Evolutionary conservation across 2,888 invertebrate genomes (phyloP), one percentile per base, ranked within the genome.

Genomic region (Hecatera dysodea): DNA sequence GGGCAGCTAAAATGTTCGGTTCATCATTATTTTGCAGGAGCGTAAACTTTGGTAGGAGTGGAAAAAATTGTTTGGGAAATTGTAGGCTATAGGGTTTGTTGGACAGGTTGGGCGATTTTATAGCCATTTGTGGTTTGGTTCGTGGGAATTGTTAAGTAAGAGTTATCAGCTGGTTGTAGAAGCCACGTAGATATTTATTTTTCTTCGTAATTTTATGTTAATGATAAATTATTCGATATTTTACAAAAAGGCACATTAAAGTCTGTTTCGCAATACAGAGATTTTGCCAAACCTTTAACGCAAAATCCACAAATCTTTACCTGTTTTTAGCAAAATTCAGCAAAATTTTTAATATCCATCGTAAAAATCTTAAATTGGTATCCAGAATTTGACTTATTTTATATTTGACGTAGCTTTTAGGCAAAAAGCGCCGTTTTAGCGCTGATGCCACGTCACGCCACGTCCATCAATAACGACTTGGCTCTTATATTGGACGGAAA

Each of bases 401-500:
- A 55, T 53, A 74, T 65, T 63, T 39, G 48, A 42, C 29, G 44
- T 57, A 53, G 66, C 39, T 36, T 36, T 64, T 61, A 36, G 53
- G n/a, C 33, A 27, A 78, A 78, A 74, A 75, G 77, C 80, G 77
- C 73, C 56, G 81, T 90, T 88, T 91, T 92, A 90, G 84, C 86
- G 88, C 81, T 80, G 82, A 55, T 87, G 90, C 90, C 85, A 66
- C 88, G 93, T 94, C 93, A 94, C 89, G 91, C 84, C 71, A 80
- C 83, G 84, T 85, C 90, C 93, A 95, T 95, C 93, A 94, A 94
- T 94, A 93, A 93, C 90, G 88, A 88, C 86, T 88, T 88, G 88
- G 85, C 87, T 90, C 90, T 92, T 92, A 93, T 92, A 94, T 93
- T 92, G 91, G 89, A 90, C 86, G 91, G 91, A 91, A 94, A 94